Base-by-base conservation (phyloP, 2,113 vertebrate genomes). In the Ctenomys sociabilis region DNA sequence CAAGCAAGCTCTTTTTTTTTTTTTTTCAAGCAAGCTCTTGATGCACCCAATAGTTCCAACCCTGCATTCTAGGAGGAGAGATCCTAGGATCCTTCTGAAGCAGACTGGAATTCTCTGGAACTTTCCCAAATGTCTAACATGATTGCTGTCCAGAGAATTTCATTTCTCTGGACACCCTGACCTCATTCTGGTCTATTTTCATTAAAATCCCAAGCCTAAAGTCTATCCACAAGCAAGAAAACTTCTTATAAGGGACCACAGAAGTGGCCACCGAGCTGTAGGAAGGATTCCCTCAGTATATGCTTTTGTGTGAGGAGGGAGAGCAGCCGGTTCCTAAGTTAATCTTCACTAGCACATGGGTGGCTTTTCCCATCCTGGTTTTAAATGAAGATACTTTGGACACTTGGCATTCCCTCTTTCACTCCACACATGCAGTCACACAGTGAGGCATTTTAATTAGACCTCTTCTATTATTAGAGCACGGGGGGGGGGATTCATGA, bases 311-410 rank as follows among this genome's bases (percentile, higher is more conserved):
- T 43, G 43, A 28, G 59, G 24, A 82, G 24, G 12, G 35, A 49
- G 7, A 10, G 12, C 77, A 6, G 40, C 0, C 0, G 45, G 24
- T 40, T 9, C 24, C 37, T 24, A 26, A 37, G 70, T 92, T 91
- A 83, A 92, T 85, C 83, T 92, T 96, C 77, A 83, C 85, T 52
- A 91, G 63, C 64, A 54, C 40, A 0, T 9, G 64, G 78, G 81
- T 63, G 73, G 59, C 45, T 37, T 80, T 90, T 35, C 68, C 70
- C n/a, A 45, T 7, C 16, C 40, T 22, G 61, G 52, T n/a, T 96
- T 90, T 96, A 90, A 96, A 88, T 96, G 59, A 93, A 73, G 94
- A 80, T 22, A 28, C 40, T 37, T 57, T 61, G 91, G 86, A 90
- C 81, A 16, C 40, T 84, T 73, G n/a, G 1, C 28, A 37, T 63